A percentile compares a stretch with the other conserved stretches of the same genome.
Evolutionary conservation across 2,888 invertebrate genomes (phyloP).

Genomic region (Hirtodrosophila histrioides): DNA sequence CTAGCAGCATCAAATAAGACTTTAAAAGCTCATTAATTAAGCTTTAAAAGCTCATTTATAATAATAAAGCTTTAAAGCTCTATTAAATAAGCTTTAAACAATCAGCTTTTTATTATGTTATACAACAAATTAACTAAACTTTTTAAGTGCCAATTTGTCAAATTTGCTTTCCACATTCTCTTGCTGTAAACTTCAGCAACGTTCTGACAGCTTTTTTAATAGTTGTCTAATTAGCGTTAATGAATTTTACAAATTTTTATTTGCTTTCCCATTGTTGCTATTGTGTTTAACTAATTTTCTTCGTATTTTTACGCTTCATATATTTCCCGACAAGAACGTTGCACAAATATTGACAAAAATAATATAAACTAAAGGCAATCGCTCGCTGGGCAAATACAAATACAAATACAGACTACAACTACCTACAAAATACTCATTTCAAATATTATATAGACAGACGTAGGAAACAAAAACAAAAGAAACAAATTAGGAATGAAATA

Average conservation of each 20-base stretch:
- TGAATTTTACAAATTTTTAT: slow-evolving; percentile 47
- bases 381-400: slow-evolving; percentile 39
- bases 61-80: neutral
- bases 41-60: neutral
- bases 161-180: neutral
- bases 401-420: no score
- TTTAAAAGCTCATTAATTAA: slow-evolving; percentile 13
- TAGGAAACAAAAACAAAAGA: neutral
- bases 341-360: slow-evolving; percentile 60
- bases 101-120: neutral
- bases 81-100: slow-evolving; percentile 5
- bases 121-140: neutral
- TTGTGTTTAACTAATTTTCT: slow-evolving; percentile 16
- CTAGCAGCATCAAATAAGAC: no score
- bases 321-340: slow-evolving; percentile 30
- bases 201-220: slow-evolving; percentile 22
- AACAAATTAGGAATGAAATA: slow-evolving; percentile 4
- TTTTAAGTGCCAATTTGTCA: neutral
- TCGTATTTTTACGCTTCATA: slow-evolving; percentile 24
- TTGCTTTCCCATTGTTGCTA: slow-evolving; percentile 37
- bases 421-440: slow-evolving; percentile 17
- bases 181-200: slow-evolving; percentile 10
- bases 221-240: slow-evolving; percentile 56
- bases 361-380: slow-evolving; percentile 45
- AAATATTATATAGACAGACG: slow-evolving; percentile 8